Base-by-base conservation (phyloP, 2,888 invertebrate species). In the Sialis fuliginosa region DNA sequence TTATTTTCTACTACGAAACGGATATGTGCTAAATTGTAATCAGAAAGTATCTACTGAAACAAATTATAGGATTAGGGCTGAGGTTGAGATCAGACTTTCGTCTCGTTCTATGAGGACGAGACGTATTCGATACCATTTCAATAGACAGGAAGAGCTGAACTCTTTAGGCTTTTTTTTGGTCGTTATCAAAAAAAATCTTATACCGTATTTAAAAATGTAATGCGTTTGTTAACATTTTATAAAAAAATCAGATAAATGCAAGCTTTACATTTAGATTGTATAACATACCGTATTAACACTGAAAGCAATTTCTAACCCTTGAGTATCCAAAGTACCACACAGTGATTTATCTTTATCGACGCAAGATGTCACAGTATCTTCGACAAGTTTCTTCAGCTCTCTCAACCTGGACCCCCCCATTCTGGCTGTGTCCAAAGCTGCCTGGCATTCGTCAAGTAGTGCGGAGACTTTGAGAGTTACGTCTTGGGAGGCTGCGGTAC, bases 291-390 rank as follows among this genome's bases (percentile, higher is more conserved):
- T 68, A 54, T 78, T 76, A 53, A 77, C 70, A 43, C 71, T 69
- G 56, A 80, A 70, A 48, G 70, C 69, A 48, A 81, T 67, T 52
- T 79, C 79, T 53, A 86, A 70, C 39, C 80, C 79, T 51, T 78
- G 69, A 46, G 81, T 74, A 58, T 83, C 79, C 52, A 87, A 67
- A 9, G 83, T 82, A 53, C 83, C 83, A 61, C 86, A 87, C 1
- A 87, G 70, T 40, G 80, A 74, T 32, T 78, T 71, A 64, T 86
- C 86, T 55, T 78, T 75, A 47, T 69, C 64, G 44, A 70, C 68
- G 60, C 87, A 87, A 56, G 79, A 77, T 54, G 78, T 76, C 58
- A 74, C 69, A 39, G 74, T 61, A 42, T 66, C 65, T 48, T 75
- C 74, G 45, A 81, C 62, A 53, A 79, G 75, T 12, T 69, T 66